These are phyloP conservation scores for Syrmaticus mikado DNA, from an alignment of 2,113 vertebrate genomes.

Conservation along the genomic window DNA sequence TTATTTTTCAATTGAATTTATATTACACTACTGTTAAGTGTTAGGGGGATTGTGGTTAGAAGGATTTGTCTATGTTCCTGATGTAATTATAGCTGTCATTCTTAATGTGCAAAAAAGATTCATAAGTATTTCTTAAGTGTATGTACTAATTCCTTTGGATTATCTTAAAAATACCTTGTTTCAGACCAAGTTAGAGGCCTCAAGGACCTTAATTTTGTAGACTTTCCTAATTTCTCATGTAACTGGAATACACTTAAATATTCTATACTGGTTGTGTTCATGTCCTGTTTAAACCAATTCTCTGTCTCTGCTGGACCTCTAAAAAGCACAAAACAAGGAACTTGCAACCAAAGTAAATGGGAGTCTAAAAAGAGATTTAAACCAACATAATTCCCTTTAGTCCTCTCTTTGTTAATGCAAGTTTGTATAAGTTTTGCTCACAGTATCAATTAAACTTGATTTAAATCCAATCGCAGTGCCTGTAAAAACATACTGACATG, in stretches of 20 bases:
- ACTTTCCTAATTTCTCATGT: neutral
- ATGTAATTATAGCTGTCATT: neutral
- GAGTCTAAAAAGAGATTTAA: neutral
- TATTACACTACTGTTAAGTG: neutral
- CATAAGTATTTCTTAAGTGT: neutral
- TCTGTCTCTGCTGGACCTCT: neutral
- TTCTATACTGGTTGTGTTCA: neutral
- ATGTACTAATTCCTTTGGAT: neutral
- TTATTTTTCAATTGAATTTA: neutral
- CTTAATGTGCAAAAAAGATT: neutral
- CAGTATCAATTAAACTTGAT: neutral
- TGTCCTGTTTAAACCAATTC: neutral
- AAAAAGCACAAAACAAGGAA: neutral
- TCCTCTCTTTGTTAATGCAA: rapidly evolving
- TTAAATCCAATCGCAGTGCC: neutral
- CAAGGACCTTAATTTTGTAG: neutral
- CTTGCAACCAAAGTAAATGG: neutral
- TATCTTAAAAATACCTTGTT: neutral
- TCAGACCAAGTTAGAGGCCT: neutral
- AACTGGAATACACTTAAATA: neutral
- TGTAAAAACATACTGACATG: no score
- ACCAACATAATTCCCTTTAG: neutral
- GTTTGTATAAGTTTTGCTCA: neutral
- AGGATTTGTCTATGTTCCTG: neutral
- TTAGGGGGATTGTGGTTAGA: neutral